Evolutionary conservation across 2,888 invertebrate species (phyloP).

Genomic region (Plagodis dolabraria): DNA sequence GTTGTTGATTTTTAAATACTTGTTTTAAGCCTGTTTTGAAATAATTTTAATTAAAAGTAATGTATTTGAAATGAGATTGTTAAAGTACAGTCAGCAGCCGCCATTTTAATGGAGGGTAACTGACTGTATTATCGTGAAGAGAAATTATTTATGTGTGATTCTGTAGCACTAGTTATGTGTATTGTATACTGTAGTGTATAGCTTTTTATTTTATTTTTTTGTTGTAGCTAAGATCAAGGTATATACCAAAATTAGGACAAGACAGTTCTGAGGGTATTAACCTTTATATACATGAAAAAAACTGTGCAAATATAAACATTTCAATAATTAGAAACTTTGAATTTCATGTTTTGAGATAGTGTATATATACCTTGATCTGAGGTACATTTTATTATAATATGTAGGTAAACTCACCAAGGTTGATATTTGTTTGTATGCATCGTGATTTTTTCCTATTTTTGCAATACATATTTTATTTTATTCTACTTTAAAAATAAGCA

Average conservation of each 20-base stretch:
- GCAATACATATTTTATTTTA: slow-evolving; percentile 39
- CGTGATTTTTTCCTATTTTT: slow-evolving; percentile 40
- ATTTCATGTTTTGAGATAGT: not conserved
- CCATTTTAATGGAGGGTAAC: slow-evolving; percentile 7
- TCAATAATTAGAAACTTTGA: too few species aligned
- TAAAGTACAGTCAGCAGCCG: slow-evolving; percentile 43
- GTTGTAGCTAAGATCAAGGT: slow-evolving; percentile 30
- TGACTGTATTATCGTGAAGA: slow-evolving; percentile 61
- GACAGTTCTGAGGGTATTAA: not conserved
- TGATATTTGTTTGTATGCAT: slow-evolving; percentile 44
- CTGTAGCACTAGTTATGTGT: slow-evolving; percentile 60
- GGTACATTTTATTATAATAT: slow-evolving; percentile 37
- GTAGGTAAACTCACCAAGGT: slow-evolving; percentile 50
- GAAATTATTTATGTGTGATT: slow-evolving; percentile 84
- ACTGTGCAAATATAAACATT: too few species aligned
- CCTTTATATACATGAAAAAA: too few species aligned
- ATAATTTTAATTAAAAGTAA: slow-evolving; percentile 59
- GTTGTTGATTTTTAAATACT: slow-evolving; percentile 75
- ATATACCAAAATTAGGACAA: slow-evolving; percentile 12
- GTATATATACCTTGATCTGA: slow-evolving; percentile 21
- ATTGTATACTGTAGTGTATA: slow-evolving; percentile 69
- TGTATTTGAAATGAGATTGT: slow-evolving; percentile 74
- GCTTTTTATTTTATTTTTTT: slow-evolving; percentile 52
- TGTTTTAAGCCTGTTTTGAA: slow-evolving; percentile 72
- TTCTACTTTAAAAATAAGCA: slow-evolving; percentile 52